phyloP scores from a whole-genome alignment of 1,140 invertebrate species.

The Drosophila watanabei region DNA sequence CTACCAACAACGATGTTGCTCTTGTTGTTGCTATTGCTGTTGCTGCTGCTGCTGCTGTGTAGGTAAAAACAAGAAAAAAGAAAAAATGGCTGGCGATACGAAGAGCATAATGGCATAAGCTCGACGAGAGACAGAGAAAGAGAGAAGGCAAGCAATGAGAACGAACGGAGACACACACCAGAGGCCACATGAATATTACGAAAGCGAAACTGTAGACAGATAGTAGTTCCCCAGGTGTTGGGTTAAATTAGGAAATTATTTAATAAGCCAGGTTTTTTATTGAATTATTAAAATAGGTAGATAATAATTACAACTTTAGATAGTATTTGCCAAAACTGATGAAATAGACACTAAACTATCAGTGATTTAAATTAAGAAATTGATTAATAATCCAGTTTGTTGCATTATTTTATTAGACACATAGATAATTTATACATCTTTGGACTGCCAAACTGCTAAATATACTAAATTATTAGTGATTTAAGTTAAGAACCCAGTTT shows the following conservation, averaged over 20 bases:
- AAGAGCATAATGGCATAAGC: slow-evolving; percentile 62
- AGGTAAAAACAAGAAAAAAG: slow-evolving; percentile 65
- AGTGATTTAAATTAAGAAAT: too few relatives aligned
- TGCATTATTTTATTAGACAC: too few relatives aligned
- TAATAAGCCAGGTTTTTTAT: background rate
- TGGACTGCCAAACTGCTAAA: too few relatives aligned
- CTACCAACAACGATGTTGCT: slow-evolving; percentile 72
- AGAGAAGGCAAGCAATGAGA: slow-evolving; percentile 12
- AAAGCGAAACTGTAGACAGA: background rate
- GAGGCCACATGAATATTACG: slow-evolving; percentile 24
- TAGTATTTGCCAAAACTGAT: background rate
- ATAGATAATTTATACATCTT: too few relatives aligned
- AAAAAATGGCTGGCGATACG: slow-evolving; percentile 69
- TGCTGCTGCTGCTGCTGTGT: slow-evolving; percentile 49
- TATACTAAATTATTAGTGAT: background rate
- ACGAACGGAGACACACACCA: slow-evolving; percentile 38
- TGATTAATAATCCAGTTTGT: too few relatives aligned
- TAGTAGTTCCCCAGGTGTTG: slow-evolving; percentile 1
- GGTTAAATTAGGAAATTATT: background rate
- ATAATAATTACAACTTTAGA: background rate
- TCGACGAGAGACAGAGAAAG: slow-evolving; percentile 25
- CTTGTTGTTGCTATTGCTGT: slow-evolving; percentile 21
- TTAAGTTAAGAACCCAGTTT: too few relatives aligned
- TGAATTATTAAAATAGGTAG: background rate
- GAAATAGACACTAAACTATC: background rate